Evolutionary conservation across 2,888 invertebrate genomes (phyloP).

Genomic region (Drosophila ustulata): DNA sequence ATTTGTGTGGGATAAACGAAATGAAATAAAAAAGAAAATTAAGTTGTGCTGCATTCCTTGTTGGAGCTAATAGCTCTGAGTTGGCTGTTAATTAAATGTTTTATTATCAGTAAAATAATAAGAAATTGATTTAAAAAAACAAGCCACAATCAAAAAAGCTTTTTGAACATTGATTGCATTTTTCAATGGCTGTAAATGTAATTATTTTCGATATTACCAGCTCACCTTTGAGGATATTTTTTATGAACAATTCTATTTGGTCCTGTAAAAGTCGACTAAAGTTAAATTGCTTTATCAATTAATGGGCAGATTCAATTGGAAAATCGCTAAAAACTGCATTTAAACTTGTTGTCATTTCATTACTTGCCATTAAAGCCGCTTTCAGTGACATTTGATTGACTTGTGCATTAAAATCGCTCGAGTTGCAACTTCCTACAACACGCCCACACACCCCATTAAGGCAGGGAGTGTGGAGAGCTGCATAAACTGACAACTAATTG

Average conservation of each 20-base stretch:
- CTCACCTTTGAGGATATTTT: no score
- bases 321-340: neutral
- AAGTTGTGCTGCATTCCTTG: neutral
- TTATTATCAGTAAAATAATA: no score
- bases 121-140: no score
- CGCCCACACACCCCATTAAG: constrained; percentile 6
- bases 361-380: constrained; percentile 15
- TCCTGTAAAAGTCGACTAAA: no score
- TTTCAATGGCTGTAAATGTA: no score
- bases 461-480: constrained; percentile 1
- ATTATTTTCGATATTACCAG: no score
- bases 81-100: no score
- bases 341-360: neutral
- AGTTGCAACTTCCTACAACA: constrained; percentile 2
- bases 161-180: no score
- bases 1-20: constrained; percentile 23
- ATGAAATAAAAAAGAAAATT: neutral
- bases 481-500: constrained; percentile 57
- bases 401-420: constrained; percentile 34
- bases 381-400: constrained; percentile 29
- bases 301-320: no score
- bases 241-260: no score
- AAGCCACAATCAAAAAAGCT: no score
- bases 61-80: no score
- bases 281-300: neutral